phyloP scores from a whole-genome alignment of 2,113 vertebrate genomes.

The Chloebia gouldiae region DNA sequence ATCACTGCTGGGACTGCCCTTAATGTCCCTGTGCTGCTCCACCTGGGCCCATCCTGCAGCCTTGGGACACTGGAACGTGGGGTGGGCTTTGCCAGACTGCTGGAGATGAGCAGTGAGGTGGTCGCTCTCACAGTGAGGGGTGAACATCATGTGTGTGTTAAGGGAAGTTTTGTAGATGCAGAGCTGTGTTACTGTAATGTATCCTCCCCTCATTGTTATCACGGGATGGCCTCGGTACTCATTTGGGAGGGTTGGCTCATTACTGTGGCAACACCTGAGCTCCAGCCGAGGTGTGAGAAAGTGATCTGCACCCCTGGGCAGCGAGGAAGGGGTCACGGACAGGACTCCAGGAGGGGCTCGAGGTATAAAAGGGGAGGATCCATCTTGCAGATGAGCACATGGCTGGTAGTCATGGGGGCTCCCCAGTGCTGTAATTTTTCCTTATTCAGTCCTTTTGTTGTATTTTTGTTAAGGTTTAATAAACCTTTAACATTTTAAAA shows the following conservation, averaged over 20 bases:
- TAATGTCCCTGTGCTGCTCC: neutral
- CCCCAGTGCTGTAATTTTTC: neutral
- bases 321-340: neutral
- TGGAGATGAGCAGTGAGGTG: neutral
- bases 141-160: neutral
- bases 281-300: neutral
- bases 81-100: neutral
- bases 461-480: neutral
- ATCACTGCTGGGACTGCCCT: fast-evolving
- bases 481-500: neutral
- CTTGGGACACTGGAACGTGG: fast-evolving
- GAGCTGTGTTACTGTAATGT: neutral
- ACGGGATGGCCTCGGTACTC: neutral
- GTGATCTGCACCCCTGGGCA: neutral
- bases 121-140: neutral
- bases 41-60: fast-evolving
- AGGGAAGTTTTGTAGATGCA: neutral
- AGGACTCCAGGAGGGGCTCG: neutral
- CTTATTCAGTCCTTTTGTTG: neutral
- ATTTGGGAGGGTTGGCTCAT: neutral
- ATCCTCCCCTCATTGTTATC: neutral
- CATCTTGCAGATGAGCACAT: neutral
- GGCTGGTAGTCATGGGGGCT: neutral
- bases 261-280: neutral
- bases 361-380: neutral